Percentiles rank a stretch among this genome's conserved stretches.
These are phyloP conservation scores for Pteropus rufus DNA, from an alignment of 2,797 vertebrate species.

Conservation along the genomic window DNA sequence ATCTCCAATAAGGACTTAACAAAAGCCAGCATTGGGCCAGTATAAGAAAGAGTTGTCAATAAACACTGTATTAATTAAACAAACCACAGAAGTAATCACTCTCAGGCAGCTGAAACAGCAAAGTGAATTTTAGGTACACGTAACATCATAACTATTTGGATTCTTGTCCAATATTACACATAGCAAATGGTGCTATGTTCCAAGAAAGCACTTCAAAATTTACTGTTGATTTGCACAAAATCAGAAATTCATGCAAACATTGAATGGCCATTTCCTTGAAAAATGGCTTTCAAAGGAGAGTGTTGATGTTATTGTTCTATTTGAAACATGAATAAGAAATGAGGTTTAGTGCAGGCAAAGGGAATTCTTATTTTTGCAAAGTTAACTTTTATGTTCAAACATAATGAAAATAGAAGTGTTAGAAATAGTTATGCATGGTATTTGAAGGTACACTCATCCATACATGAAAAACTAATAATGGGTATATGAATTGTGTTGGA, in stretches of 20 bases:
- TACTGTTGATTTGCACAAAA: not conserved
- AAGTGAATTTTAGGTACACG: not conserved
- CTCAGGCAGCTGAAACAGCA: not conserved
- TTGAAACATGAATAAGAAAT: conserved; percentile 53
- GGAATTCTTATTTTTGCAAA: conserved; percentile 16
- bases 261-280: not conserved
- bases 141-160: not conserved
- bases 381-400: not conserved
- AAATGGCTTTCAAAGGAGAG: not conserved
- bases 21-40: not conserved
- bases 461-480: not conserved
- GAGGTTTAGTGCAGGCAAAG: not conserved
- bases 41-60: not conserved
- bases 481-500: not conserved
- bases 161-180: not conserved
- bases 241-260: not conserved
- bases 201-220: not conserved
- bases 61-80: not conserved
- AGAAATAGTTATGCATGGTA: not conserved
- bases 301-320: not conserved
- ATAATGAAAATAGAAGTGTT: not conserved
- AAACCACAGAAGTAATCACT: not conserved
- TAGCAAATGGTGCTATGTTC: not conserved
- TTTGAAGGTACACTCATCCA: not conserved
- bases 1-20: not conserved